Evolutionary conservation across 1,140 invertebrate genomes (phyloP).

Genomic region (Drosophila suzukii): DNA sequence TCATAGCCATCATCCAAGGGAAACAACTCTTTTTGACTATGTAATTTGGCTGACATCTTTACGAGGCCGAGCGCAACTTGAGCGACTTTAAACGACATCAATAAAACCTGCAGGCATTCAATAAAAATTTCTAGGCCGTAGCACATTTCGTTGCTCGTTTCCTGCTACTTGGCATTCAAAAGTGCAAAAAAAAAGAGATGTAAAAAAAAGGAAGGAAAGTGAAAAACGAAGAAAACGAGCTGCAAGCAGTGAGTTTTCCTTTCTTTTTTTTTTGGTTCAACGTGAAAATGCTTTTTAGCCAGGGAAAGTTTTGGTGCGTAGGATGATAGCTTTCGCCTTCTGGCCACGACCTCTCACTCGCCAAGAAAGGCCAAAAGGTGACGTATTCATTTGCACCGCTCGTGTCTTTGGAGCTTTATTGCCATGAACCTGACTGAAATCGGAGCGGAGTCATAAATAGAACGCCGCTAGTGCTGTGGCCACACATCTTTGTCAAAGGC

Average conservation of each 20-base stretch:
- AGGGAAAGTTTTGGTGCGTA: constrained; percentile 26
- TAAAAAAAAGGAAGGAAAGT: background rate
- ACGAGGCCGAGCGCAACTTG: constrained; percentile 51
- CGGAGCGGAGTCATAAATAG: constrained; percentile 57
- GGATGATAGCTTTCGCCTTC: constrained; percentile 14
- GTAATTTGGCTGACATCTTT: constrained; percentile 57
- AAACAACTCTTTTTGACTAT: constrained; percentile 43
- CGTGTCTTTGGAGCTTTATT: constrained; percentile 61
- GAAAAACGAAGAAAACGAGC: constrained; percentile 19
- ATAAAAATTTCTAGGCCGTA: constrained; percentile 66
- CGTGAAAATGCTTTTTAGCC: constrained; percentile 47
- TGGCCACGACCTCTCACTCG: background rate
- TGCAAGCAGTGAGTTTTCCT: constrained; percentile 28
- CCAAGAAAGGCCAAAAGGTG: constrained; percentile 34
- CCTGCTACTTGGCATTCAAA: constrained; percentile 57
- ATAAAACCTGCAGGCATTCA: constrained; percentile 65
- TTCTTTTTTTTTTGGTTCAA: constrained; percentile 14
- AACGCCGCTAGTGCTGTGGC: constrained; percentile 20
- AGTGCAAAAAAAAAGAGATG: constrained; percentile 8
- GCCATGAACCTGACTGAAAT: constrained; percentile 47
- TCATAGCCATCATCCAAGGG: background rate
- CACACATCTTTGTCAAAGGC: constrained; percentile 74
- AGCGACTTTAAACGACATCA: constrained; percentile 71
- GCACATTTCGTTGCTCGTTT: constrained; percentile 59
- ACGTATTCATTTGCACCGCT: constrained; percentile 58